Conservation (phyloP, 23 tunicate species). For the Ciona savignyi region DNA sequence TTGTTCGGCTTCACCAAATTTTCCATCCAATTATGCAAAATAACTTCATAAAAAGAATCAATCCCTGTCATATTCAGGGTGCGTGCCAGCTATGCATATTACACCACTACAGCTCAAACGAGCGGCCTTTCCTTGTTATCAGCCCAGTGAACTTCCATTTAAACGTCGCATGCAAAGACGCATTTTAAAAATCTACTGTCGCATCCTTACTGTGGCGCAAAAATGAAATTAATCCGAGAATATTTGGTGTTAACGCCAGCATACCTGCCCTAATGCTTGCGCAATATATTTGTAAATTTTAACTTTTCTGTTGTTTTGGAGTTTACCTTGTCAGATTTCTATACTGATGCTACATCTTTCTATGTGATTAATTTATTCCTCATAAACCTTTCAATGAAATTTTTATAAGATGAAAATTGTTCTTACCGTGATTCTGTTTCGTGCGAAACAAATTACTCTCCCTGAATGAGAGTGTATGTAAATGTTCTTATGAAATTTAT, state of each 20-base stretch:
- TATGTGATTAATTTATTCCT: not conserved
- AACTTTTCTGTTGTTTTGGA: not conserved
- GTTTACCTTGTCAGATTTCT: not conserved
- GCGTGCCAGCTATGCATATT: not conserved
- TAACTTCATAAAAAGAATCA: too few relatives aligned
- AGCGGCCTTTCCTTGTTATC: not conserved
- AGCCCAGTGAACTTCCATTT: not conserved
- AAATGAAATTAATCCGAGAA: not conserved
- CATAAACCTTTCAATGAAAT: not conserved
- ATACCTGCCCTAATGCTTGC: slow-evolving; percentile 1
- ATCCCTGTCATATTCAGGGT: not conserved
- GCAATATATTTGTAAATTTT: not conserved
- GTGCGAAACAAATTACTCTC: not conserved
- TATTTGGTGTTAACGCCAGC: not conserved
- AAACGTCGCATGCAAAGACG: not conserved
- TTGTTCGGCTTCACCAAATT: too few relatives aligned
- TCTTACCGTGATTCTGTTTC: not conserved
- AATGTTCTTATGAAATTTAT: too few relatives aligned
- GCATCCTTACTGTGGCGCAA: not conserved
- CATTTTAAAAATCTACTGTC: not conserved
- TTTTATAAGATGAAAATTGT: not conserved
- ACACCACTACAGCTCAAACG: not conserved
- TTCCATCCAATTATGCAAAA: not conserved
- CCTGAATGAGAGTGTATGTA: not conserved
- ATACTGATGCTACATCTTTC: not conserved